Evolutionary conservation across 2,113 vertebrate species (phyloP).

Genomic region (Gobiocypris rarus): DNA sequence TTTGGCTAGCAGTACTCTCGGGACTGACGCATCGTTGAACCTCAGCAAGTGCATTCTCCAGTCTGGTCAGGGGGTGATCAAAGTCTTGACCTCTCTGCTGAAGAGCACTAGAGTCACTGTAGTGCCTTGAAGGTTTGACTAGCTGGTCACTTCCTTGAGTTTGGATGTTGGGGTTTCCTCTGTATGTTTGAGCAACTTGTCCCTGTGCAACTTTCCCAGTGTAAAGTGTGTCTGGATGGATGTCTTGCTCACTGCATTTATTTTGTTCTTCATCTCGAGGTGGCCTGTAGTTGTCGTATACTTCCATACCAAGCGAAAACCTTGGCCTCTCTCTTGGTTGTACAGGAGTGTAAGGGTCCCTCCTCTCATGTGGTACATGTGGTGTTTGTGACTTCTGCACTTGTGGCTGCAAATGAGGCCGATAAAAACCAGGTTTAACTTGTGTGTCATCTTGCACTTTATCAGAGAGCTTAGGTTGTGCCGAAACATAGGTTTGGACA

Average conservation of each 20-base stretch:
- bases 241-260: constrained; percentile 66
- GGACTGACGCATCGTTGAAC: constrained; percentile 69
- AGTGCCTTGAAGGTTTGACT: constrained; percentile 60
- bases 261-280: constrained; percentile 57
- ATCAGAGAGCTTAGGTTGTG: constrained; percentile 66
- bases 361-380: constrained; percentile 55
- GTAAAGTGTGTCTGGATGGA: constrained; percentile 51
- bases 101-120: constrained; percentile 60
- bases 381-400: constrained; percentile 39
- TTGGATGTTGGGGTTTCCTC: constrained; percentile 53
- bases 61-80: constrained; percentile 72
- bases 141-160: constrained; percentile 59
- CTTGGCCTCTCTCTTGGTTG: constrained; percentile 65
- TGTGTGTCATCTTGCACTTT: constrained; percentile 70
- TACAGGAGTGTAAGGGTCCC: constrained; percentile 61
- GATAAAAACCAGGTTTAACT: constrained; percentile 66
- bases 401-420: constrained; percentile 56
- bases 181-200: constrained; percentile 55
- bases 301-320: constrained; percentile 59
- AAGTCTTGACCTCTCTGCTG: constrained; percentile 50
- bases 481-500: constrained; percentile 62
- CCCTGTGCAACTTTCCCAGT: constrained; percentile 58
- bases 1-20: constrained; percentile 64
- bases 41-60: constrained; percentile 74
- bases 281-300: constrained; percentile 64